Percentiles rank a stretch among this genome's conserved stretches.
phyloP scores from a whole-genome alignment of 2,797 vertebrate species.

The Buphagus erythrorhynchus region DNA sequence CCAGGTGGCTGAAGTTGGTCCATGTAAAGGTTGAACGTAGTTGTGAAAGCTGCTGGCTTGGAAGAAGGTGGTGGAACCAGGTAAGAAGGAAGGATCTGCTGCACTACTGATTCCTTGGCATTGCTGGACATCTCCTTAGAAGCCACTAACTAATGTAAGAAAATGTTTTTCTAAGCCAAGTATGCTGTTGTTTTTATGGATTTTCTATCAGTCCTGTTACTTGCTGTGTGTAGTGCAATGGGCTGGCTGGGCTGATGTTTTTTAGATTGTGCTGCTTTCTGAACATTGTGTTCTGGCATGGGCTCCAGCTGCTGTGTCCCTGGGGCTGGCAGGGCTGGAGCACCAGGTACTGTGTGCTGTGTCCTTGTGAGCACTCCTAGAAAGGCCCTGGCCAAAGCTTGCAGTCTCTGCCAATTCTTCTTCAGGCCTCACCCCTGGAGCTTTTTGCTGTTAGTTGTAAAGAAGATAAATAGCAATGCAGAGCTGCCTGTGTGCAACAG shows the following conservation, averaged over 20 bases:
- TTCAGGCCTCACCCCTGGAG: not conserved
- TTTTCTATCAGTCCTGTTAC: not conserved
- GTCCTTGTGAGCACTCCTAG: not conserved
- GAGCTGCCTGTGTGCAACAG: not conserved
- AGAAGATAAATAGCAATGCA: not conserved
- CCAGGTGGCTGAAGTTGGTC: not conserved
- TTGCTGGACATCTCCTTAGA: not conserved
- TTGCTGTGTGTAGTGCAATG: accelerated
- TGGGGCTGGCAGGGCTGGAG: not conserved
- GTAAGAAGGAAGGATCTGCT: not conserved
- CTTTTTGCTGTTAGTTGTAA: not conserved
- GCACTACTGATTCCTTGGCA: accelerated
- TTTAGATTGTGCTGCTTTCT: not conserved
- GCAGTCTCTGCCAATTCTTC: not conserved
- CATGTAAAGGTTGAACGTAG: accelerated
- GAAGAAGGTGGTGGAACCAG: accelerated
- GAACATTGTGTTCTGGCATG: accelerated
- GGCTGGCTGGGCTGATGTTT: not conserved
- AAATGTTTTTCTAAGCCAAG: not conserved
- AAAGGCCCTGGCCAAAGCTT: not conserved
- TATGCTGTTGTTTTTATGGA: not conserved
- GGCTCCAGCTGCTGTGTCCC: not conserved
- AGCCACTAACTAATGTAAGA: not conserved
- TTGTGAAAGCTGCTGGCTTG: accelerated
- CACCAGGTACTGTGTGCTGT: not conserved